phyloP scores from a whole-genome alignment of 2,797 vertebrate genomes.

The Labeo calbasu region DNA sequence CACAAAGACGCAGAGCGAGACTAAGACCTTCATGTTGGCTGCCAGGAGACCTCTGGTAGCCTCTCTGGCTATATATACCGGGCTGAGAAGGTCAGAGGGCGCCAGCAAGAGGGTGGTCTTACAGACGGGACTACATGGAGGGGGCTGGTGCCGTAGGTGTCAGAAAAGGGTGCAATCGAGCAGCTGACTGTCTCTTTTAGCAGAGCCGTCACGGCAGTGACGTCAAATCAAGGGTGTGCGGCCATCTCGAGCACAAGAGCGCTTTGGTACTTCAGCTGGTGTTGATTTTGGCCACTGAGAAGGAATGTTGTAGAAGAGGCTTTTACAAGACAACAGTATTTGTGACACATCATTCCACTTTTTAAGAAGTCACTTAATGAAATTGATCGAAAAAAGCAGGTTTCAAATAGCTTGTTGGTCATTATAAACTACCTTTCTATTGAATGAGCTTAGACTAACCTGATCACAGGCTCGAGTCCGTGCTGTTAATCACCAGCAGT shows the following conservation, averaged over 20 bases:
- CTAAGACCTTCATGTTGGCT: constrained; percentile 93
- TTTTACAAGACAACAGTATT: not conserved
- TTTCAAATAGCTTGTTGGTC: not conserved
- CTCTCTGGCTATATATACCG: constrained; percentile 86
- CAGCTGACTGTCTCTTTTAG: constrained; percentile 73
- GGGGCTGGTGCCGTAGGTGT: constrained; percentile 61
- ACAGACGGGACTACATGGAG: constrained; percentile 50
- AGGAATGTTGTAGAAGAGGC: constrained; percentile 29
- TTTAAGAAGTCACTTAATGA: not conserved
- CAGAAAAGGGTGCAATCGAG: constrained; percentile 57
- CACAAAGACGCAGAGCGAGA: constrained; percentile 87
- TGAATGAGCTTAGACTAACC: not conserved
- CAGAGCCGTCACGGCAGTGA: constrained; percentile 49
- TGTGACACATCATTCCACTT: not conserved
- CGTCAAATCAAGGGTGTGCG: constrained; percentile 42
- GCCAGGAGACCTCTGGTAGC: constrained; percentile 89
- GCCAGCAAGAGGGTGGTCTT: constrained; percentile 66
- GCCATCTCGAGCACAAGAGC: not conserved
- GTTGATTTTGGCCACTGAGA: constrained; percentile 13
- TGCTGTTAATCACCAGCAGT: not conserved
- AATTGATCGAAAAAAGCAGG: not conserved
- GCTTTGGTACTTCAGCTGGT: constrained; percentile 1
- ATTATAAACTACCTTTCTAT: not conserved
- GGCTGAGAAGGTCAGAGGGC: constrained; percentile 82
- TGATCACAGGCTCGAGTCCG: not conserved